phyloP scores from a whole-genome alignment of 2,113 vertebrate genomes.

The western clawed frog (Xenopus tropicalis) region UCB_Xtro_10.0 CM004444.2:14863501-14864000 shows the following conservation, averaged over 20 bases:
- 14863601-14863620: neutral
- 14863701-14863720: constrained; percentile 59
- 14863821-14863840: constrained; percentile 54
- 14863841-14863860: constrained; percentile 66
- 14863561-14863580: neutral
- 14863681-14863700: constrained; percentile 50
- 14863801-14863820: constrained; percentile 61
- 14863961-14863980: constrained; percentile 70
- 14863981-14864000: constrained; percentile 69
- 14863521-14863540: too few relatives aligned
- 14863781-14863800: constrained; percentile 55
- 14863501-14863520: too few relatives aligned
- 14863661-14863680: constrained; percentile 48
- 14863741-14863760: constrained; percentile 61
- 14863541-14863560: neutral
- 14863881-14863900: constrained; percentile 51
- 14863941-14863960: constrained; percentile 78
- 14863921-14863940: constrained; percentile 65
- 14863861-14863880: constrained; percentile 67
- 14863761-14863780: constrained; percentile 56
- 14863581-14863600: neutral
- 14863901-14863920: constrained; percentile 63
- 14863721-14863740: constrained; percentile 57
- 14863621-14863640: constrained; percentile 27
- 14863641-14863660: constrained; percentile 13